phyloP scores from a whole-genome alignment of 2,797 vertebrate genomes.

The Sandelia bainsii region DNA sequence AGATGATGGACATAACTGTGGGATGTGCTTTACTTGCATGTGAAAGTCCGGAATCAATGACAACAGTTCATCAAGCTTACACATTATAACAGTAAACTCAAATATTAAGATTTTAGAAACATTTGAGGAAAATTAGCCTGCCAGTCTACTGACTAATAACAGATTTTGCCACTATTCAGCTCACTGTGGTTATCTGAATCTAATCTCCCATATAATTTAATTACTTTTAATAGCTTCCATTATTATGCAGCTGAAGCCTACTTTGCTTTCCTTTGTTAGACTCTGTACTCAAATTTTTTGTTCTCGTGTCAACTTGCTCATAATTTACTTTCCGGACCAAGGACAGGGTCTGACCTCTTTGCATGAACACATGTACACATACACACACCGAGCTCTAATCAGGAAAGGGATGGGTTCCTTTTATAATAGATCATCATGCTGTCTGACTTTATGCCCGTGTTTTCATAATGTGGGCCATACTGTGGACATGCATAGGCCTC shows the following conservation, averaged over 20 bases:
- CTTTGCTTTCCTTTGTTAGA: constrained; percentile 8
- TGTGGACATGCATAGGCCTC: neutral
- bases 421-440: constrained; percentile 49
- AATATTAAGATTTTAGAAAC: neutral
- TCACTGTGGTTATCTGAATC: constrained; percentile 1
- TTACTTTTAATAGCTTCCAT: constrained; percentile 4
- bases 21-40: neutral
- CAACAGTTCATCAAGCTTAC: neutral
- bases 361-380: neutral
- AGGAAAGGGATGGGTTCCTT: constrained; percentile 62
- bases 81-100: neutral
- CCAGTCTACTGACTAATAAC: neutral
- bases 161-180: constrained; percentile 4
- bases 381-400: constrained; percentile 29
- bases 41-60: neutral
- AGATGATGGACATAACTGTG: neutral
- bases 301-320: neutral
- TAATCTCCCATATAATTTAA: constrained; percentile 28
- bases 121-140: neutral
- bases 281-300: neutral
- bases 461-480: neutral
- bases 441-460: constrained; percentile 3
- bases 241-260: neutral
- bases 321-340: constrained; percentile 6
- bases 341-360: constrained; percentile 34